Conservation (phyloP, 2,888 invertebrate genomes). For the Nomada ferruginata region DNA sequence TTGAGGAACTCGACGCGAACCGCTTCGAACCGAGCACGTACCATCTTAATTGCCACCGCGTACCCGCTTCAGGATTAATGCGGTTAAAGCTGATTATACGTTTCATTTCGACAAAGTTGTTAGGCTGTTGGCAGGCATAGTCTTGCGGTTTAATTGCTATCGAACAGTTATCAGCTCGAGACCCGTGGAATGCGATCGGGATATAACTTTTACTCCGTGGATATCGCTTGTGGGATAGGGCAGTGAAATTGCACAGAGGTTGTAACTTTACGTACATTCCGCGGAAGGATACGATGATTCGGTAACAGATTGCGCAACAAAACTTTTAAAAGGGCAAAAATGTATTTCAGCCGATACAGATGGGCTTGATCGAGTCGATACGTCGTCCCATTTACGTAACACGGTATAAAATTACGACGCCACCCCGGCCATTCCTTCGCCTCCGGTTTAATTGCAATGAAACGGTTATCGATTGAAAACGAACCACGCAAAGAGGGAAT, state of each 20-base stretch:
- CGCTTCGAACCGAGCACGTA: constrained; percentile 65
- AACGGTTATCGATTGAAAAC: constrained; percentile 30
- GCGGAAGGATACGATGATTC: not conserved
- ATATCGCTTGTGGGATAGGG: not conserved
- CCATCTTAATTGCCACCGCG: constrained; percentile 74
- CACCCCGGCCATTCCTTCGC: not conserved
- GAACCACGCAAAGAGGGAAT: not conserved
- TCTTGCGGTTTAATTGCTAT: constrained; percentile 19
- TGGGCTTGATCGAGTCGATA: constrained; percentile 1
- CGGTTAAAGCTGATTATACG: constrained; percentile 65
- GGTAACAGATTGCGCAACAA: not conserved
- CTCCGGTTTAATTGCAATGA: constrained; percentile 1
- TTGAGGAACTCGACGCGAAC: constrained; percentile 23
- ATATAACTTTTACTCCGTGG: not conserved
- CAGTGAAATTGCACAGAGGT: not conserved
- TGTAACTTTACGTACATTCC: not conserved
- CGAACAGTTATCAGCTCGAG: constrained; percentile 2
- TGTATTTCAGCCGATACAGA: not conserved
- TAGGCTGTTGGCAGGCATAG: not conserved
- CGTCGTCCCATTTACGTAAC: constrained; percentile 8
- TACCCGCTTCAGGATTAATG: constrained; percentile 51
- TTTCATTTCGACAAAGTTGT: constrained; percentile 43
- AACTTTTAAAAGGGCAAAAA: not conserved
- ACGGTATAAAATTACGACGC: constrained; percentile 5
- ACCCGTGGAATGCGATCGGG: not conserved